These are phyloP conservation scores for Varanus salvator DNA, from an alignment of 2,113 vertebrate species.

Conservation along the genomic window DNA sequence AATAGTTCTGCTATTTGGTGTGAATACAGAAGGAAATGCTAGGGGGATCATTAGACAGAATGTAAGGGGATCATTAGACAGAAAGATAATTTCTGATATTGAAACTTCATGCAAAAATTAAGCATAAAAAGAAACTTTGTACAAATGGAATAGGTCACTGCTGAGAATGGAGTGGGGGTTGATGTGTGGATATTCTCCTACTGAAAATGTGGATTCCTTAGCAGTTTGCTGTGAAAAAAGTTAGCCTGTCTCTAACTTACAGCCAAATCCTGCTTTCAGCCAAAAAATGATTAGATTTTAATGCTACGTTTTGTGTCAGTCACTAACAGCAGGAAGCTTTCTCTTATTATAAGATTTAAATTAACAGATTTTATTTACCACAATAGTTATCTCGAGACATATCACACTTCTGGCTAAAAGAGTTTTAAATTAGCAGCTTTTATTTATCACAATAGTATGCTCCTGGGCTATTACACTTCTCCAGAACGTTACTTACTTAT, in stretches of 20 bases:
- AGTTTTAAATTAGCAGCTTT: slow-evolving; percentile 82
- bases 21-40: not conserved
- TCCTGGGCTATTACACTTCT: slow-evolving; percentile 61
- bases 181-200: not conserved
- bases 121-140: slow-evolving; percentile 12
- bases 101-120: slow-evolving; percentile 13
- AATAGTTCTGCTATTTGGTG: not conserved
- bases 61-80: slow-evolving; percentile 4
- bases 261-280: slow-evolving; percentile 45
- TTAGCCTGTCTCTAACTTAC: slow-evolving; percentile 7
- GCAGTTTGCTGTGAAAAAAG: slow-evolving; percentile 16
- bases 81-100: not conserved
- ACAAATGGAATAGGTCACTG: slow-evolving; percentile 6
- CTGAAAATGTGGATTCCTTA: slow-evolving; percentile 5
- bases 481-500: slow-evolving; percentile 48
- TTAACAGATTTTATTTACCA: slow-evolving; percentile 80
- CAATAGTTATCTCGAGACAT: slow-evolving; percentile 65
- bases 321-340: slow-evolving; percentile 60
- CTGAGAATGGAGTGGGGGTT: not conserved
- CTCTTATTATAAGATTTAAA: slow-evolving; percentile 74
- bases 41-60: slow-evolving; percentile 7
- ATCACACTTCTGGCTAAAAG: slow-evolving; percentile 70
- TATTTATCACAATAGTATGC: slow-evolving; percentile 72
- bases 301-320: slow-evolving; percentile 39
- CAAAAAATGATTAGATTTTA: slow-evolving; percentile 36